These are phyloP conservation scores for Sinocyclocheilus rhinocerous DNA, from an alignment of 2,113 vertebrate species.

Conservation along the genomic window DNA sequence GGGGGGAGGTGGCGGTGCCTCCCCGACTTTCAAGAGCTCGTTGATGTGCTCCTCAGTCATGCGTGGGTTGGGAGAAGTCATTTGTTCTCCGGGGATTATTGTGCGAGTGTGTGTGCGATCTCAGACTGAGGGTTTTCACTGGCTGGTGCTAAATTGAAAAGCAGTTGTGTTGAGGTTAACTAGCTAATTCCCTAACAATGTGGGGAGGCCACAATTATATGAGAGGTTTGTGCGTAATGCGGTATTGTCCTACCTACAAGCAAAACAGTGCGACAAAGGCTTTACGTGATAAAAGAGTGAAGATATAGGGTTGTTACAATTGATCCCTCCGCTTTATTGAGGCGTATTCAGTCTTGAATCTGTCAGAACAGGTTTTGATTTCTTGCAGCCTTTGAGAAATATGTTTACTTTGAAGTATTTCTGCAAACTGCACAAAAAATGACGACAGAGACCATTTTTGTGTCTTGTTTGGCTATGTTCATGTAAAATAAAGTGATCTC, in stretches of 20 bases:
- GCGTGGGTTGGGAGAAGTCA: constrained; percentile 69
- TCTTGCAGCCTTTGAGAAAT: not conserved
- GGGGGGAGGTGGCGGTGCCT: constrained; percentile 65
- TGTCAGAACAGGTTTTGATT: not conserved
- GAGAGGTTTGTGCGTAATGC: constrained; percentile 63
- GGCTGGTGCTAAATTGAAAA: constrained; percentile 75
- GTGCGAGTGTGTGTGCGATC: constrained; percentile 40
- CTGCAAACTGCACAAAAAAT: not conserved
- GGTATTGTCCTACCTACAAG: constrained; percentile 44
- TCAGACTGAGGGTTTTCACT: constrained; percentile 67
- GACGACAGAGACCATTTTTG: not conserved
- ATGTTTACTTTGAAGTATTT: not conserved
- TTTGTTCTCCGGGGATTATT: constrained; percentile 69
- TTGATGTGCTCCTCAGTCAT: constrained; percentile 68
- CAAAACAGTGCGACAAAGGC: constrained; percentile 13
- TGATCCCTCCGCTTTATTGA: constrained; percentile 27
- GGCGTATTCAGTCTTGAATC: not conserved
- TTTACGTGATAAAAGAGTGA: constrained; percentile 7
- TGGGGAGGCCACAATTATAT: constrained; percentile 67
- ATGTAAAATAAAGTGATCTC: not conserved
- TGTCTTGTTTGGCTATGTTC: not conserved
- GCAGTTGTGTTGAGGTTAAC: constrained; percentile 75
- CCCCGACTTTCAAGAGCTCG: constrained; percentile 70
- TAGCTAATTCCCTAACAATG: constrained; percentile 74
- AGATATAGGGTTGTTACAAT: constrained; percentile 22